Conservation (phyloP, 2,888 invertebrate genomes). For the Bombyx huttoni region DNA sequence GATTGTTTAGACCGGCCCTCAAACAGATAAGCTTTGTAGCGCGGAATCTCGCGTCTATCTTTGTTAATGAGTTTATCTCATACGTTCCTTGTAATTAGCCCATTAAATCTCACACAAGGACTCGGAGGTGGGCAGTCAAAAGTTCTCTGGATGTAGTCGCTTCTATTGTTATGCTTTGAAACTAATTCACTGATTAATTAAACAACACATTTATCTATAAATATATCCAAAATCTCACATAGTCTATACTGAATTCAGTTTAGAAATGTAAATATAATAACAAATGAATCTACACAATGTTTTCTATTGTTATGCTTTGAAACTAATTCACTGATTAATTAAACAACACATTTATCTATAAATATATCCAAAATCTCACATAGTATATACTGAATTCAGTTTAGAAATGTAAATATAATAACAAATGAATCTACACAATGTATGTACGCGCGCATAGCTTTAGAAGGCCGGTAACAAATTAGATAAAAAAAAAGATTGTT, state of each 20-base stretch:
- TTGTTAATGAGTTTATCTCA: constrained; percentile 72
- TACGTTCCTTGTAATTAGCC: constrained; percentile 59
- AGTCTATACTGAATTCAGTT: no score
- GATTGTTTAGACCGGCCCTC: constrained; percentile 7
- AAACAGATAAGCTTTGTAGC: constrained; percentile 51
- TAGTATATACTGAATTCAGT: no score
- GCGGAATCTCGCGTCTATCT: constrained; percentile 65
- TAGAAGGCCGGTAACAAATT: no score
- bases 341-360: neutral
- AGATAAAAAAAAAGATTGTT: no score
- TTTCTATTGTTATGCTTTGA: neutral
- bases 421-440: no score
- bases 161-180: neutral
- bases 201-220: neutral
- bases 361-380: neutral
- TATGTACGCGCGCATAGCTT: no score
- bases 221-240: neutral
- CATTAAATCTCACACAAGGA: constrained; percentile 64
- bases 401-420: no score
- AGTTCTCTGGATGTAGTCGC: constrained; percentile 22
- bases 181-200: neutral
- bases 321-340: neutral
- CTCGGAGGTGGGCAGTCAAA: constrained; percentile 33
- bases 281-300: no score
- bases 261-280: no score